Evolutionary conservation across 1,140 invertebrate species (phyloP).

Genomic region (Macrostomum lignano): DNA sequence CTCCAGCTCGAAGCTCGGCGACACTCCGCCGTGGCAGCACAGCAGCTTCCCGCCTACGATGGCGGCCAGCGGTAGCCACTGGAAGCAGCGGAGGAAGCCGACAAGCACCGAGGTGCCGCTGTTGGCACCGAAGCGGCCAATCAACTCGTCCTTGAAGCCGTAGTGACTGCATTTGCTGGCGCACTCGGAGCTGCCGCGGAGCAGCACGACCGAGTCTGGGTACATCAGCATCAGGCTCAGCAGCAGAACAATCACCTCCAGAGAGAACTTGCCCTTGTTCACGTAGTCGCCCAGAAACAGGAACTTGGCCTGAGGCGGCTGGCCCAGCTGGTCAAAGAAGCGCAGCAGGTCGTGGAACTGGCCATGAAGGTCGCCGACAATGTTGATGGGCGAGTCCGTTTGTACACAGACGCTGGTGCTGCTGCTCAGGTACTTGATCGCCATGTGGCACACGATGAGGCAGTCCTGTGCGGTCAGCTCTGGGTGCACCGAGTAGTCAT

Average conservation of each 20-base stretch:
- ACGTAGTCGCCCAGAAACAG: constrained; percentile 30
- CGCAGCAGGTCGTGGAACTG: constrained; percentile 29
- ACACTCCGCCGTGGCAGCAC: constrained; percentile 11
- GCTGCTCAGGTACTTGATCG: no score
- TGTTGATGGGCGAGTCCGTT: no score
- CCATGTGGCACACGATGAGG: no score
- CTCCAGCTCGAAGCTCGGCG: no score
- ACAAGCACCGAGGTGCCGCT: no score
- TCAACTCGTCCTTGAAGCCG: constrained; percentile 28
- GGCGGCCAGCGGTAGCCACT: constrained; percentile 10
- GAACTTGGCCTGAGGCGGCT: constrained; percentile 56
- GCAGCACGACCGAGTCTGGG: constrained; percentile 38
- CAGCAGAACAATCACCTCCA: constrained; percentile 29
- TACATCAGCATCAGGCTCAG: constrained; percentile 30
- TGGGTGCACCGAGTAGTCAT: no score
- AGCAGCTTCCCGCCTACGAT: constrained; percentile 10
- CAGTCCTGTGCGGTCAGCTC: no score
- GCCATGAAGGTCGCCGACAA: constrained; percentile 35
- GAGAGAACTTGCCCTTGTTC: constrained; percentile 34
- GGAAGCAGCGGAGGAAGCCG: no score
- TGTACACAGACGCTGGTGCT: no score
- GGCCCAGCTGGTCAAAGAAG: constrained; percentile 22
- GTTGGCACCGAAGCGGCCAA: no score
- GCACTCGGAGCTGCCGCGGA: constrained; percentile 39
- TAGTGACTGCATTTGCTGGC: constrained; percentile 36